These are phyloP conservation scores for Drosophila mojavensis DNA, from an alignment of 1,140 invertebrate species.

Conservation along the genomic window DNA sequence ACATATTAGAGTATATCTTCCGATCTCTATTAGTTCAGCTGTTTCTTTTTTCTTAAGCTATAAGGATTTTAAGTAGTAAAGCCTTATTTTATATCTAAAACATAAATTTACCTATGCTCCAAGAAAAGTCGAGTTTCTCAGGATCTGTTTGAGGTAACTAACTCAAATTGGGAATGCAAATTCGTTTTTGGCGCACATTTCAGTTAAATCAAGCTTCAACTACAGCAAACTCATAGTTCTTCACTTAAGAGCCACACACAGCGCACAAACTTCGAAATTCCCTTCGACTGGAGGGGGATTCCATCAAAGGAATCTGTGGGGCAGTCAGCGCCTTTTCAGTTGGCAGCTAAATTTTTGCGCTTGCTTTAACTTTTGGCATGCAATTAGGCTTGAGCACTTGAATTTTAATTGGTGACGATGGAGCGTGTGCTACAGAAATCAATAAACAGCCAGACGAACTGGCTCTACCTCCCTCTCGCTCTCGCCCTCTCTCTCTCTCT, in stretches of 20 bases:
- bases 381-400: slow-evolving; percentile 63
- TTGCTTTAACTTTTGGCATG: slow-evolving; percentile 39
- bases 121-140: neutral
- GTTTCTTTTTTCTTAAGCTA: neutral
- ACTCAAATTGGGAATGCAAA: neutral
- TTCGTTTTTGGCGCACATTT: no score
- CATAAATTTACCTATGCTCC: no score
- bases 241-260: no score
- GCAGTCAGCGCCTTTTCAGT: neutral
- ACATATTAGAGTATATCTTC: neutral
- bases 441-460: slow-evolving; percentile 58
- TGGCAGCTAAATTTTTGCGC: slow-evolving; percentile 12
- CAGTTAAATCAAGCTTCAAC: no score
- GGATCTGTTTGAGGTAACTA: neutral
- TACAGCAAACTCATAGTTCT: no score
- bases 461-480: neutral
- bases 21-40: neutral
- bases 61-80: neutral
- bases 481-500: neutral
- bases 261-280: no score
- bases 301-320: slow-evolving; percentile 4
- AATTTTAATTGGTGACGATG: slow-evolving; percentile 60
- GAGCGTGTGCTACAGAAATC: slow-evolving; percentile 50
- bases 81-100: no score
- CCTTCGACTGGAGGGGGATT: neutral